Base-by-base conservation (phyloP, 1,140 invertebrate species). In the Formica selysi region DNA sequence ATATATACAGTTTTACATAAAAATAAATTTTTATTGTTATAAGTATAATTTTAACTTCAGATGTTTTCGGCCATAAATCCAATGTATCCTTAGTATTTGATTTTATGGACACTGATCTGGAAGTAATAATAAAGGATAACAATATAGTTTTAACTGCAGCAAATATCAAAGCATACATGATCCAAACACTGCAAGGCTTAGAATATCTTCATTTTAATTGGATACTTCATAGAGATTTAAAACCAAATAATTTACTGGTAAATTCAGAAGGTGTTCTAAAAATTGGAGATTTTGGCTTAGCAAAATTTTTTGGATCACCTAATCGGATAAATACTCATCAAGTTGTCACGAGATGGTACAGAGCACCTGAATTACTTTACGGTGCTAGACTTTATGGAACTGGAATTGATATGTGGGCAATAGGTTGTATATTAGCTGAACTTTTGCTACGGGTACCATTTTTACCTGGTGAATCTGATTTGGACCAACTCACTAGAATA, bases 51-150 rank as follows among this genome's bases (percentile, higher is more conserved):
- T n/a, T 76, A 62, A 86, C 89, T 92, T 90, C 94, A 95, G 99
- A 99, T 97, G 98, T 99, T 5, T 99, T 99, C 96, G 99, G 99
- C 44, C 97, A 99, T 90, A 98, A 98, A 94, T 99, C 99, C 32
- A 99, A 99, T 96, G 98, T 99, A n/a, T 99, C 99, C 62, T 95
- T 99, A 29, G 99, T 99, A 0, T 99, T 99, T 96, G 99, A 99
- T 95, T 99, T 99, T 92, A 99, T 99, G 99, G 99, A 99, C 93
- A 99, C 99, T 38, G 99, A 99, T 95, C 96, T 99, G 88, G 99
- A 99, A 96, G 97, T 98, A 67, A 97, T 98, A 90, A 97, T 98
- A 90, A 98, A 98, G 95, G 98, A 98, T 89, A 97, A 92, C 65
- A 97, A 96, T 85, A 98, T 99, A 87, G 97, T 99, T 51, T 95